Evolutionary conservation across 1,140 invertebrate genomes (phyloP).

Genomic region (Pogonognathellus flavescens): DNA sequence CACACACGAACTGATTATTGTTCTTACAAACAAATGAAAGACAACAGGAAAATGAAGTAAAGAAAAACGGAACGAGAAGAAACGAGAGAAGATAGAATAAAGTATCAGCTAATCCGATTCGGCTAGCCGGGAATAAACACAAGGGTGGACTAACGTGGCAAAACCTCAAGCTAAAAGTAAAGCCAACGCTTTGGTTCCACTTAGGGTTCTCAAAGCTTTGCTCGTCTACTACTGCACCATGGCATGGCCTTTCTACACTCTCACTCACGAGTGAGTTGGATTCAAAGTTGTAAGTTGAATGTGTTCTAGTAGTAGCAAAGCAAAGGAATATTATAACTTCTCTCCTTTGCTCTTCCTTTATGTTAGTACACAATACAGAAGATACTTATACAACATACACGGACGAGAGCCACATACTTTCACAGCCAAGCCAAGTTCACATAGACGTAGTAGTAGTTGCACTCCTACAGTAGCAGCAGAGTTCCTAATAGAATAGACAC

Average conservation of each 20-base stretch:
- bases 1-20: too few relatives aligned
- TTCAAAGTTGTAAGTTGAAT: background rate
- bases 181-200: constrained; percentile 10
- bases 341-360: background rate
- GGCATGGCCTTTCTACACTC: background rate
- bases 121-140: constrained; percentile 30
- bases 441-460: background rate
- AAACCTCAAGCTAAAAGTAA: constrained; percentile 36
- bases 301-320: background rate
- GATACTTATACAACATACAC: background rate
- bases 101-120: constrained; percentile 35
- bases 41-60: background rate
- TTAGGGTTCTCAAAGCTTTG: background rate
- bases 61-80: constrained; percentile 13
- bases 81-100: background rate
- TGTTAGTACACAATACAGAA: constrained; percentile 1
- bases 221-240: background rate
- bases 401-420: background rate
- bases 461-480: too few relatives aligned
- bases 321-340: background rate
- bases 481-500: constrained; percentile 20
- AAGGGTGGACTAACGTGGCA: constrained; percentile 35
- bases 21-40: background rate
- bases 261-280: background rate
- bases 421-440: constrained; percentile 4